phyloP scores from a whole-genome alignment of 2,888 invertebrate species.

The Tolmerus cingulatus region DNA sequence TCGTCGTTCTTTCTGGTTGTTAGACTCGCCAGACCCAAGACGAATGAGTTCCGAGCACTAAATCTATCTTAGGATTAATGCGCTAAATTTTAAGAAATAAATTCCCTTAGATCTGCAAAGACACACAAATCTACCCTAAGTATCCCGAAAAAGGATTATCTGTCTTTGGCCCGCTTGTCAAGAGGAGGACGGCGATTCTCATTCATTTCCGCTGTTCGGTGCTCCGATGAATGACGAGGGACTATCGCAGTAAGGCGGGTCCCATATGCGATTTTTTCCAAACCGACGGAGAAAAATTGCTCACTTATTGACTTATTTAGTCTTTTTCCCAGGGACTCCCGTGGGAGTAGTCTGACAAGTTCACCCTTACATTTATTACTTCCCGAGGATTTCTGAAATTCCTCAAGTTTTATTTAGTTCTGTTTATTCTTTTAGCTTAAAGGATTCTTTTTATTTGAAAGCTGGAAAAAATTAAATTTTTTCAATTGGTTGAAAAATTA shows the following conservation, averaged over 20 bases:
- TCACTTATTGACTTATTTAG: background rate
- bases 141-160: conserved; percentile 16
- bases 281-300: background rate
- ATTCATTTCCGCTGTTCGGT: background rate
- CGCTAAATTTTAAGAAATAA: conserved; percentile 23
- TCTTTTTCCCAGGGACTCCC: background rate
- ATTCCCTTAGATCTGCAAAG: background rate
- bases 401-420: background rate
- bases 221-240: background rate
- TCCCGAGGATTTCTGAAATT: background rate
- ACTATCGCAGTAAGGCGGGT: background rate
- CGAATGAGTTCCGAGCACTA: background rate
- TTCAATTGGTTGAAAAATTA: no score
- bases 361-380: background rate
- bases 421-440: no score
- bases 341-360: background rate
- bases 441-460: no score
- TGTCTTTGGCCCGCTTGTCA: background rate
- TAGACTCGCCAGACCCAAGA: background rate
- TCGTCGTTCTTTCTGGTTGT: background rate
- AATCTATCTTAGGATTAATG: background rate
- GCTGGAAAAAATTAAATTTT: no score
- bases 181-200: background rate
- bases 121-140: background rate
- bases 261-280: background rate